Conservation (phyloP, 1,140 invertebrate species). For the Ericerus pela region DNA sequence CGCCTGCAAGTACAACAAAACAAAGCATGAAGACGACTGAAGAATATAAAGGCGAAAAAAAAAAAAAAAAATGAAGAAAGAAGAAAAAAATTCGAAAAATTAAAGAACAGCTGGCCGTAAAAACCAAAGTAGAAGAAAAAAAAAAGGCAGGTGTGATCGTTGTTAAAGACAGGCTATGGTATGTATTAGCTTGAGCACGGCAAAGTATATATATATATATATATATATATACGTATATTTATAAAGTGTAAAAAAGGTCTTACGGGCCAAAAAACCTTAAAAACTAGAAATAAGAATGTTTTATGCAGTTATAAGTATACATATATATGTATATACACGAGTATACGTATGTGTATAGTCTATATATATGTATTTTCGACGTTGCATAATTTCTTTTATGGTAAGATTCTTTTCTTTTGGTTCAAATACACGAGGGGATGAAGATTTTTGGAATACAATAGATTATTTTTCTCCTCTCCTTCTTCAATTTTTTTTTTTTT, state of each 20-base stretch:
- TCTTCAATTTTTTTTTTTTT: too few relatives aligned
- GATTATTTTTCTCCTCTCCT: too few relatives aligned
- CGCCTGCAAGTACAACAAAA: slow-evolving; percentile 7
- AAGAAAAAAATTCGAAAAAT: slow-evolving; percentile 10
- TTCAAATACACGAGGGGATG: slow-evolving; percentile 3
- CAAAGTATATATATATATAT: too few relatives aligned
- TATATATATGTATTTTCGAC: slow-evolving; percentile 8
- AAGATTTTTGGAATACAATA: slow-evolving; percentile 9
- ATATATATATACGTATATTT: too few relatives aligned
- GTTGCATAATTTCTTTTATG: slow-evolving; percentile 12
- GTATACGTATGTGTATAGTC: too few relatives aligned
- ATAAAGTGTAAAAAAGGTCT: slow-evolving; percentile 7
- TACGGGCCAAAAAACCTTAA: slow-evolving; percentile 10
- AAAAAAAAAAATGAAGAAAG: too few relatives aligned
- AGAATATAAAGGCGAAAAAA: too few relatives aligned
- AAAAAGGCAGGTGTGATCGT: slow-evolving; percentile 6
- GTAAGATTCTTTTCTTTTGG: slow-evolving; percentile 4
- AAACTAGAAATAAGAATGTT: slow-evolving; percentile 7
- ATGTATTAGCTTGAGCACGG: too few relatives aligned
- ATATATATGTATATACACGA: too few relatives aligned
- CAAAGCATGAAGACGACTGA: too few relatives aligned
- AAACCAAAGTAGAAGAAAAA: not conserved
- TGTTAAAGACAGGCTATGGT: slow-evolving; percentile 7
- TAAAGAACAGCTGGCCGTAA: slow-evolving; percentile 7
- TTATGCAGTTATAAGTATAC: too few relatives aligned